Evolutionary conservation across 2,888 invertebrate genomes (phyloP), one percentile per base, ranked within the genome.

Genomic region (Lamproptera curius): DNA sequence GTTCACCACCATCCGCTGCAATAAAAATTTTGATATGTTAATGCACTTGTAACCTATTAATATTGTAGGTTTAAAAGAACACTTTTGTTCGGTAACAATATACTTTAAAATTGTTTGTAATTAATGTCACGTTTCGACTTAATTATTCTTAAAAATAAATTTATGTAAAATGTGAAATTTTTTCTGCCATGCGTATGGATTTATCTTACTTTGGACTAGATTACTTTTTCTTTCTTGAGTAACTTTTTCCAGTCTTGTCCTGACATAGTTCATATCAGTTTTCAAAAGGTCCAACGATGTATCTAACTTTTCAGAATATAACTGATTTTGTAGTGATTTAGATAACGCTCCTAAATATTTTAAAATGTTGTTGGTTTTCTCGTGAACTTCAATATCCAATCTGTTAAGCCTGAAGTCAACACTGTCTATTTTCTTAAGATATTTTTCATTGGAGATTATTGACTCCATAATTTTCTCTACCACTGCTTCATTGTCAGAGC

Each of bases 391-490:
- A 43, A 82, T 83, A 46, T 86, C 85, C 31, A 86, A 58, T 16
- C 86, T 67, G 51, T 85, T 87, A 15, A 87, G 57, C 63, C 77
- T 67, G 47, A 76, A 87, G 54, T 84, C 81, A 45, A 88, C 82
- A 53, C 73, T 76, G 26, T 87, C 86, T n/a, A 87, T 69, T 63
- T 83, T 85, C 51, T 86, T 85, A 1, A 88, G 65, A 59, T 83
- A 86, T 51, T 76, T 84, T 58, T 86, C 87, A 56, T 80, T 84
- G 2, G 81, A 72, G 1, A 82, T 76, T 16, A 88, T 72, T 1
- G 74, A 73, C 5, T 87, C 84, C 71, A 88, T 66, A 1, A 88
- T 57, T 51, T 76, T 83, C 16, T 87, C 84, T 1, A 85, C 57
- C 0, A 87, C 79, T 3, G 63, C 67, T 3, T 85, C 85, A 51